These are phyloP conservation scores for Pardosa pseudoannulata DNA, from an alignment of 2,888 invertebrate genomes.

Conservation along the genomic window DNA sequence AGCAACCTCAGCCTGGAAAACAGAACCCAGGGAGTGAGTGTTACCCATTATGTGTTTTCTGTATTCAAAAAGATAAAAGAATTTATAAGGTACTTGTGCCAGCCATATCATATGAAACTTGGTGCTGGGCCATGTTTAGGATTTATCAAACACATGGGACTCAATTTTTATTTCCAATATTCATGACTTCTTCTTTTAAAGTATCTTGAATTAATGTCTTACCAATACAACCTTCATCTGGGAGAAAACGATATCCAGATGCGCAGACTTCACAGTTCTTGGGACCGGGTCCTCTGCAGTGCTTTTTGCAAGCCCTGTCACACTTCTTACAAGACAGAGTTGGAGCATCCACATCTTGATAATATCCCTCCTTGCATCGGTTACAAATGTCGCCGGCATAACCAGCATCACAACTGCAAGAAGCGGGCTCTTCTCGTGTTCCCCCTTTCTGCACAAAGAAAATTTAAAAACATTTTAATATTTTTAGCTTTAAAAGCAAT, in stretches of 20 bases:
- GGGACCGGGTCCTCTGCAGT: conserved; percentile 85
- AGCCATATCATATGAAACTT: too few species aligned
- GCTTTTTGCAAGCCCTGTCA: conserved; percentile 86
- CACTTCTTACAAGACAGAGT: conserved; percentile 79
- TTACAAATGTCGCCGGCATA: conserved; percentile 88
- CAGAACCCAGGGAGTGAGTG: too few species aligned
- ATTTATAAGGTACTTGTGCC: too few species aligned
- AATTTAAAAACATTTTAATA: too few species aligned
- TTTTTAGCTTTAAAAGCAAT: too few species aligned
- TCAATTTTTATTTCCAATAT: too few species aligned
- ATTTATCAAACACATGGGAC: too few species aligned
- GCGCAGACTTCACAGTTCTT: conserved; percentile 82
- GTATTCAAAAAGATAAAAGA: too few species aligned
- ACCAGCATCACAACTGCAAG: conserved; percentile 89
- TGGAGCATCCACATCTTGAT: conserved; percentile 77
- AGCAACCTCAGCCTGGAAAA: too few species aligned
- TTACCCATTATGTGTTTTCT: too few species aligned
- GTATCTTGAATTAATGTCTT: conserved; percentile 29
- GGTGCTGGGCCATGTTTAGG: too few species aligned
- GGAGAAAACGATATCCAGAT: conserved; percentile 85
- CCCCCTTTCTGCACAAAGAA: conserved; percentile 84
- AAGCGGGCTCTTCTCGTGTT: conserved; percentile 93
- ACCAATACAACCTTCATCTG: conserved; percentile 84
- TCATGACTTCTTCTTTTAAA: too few species aligned
- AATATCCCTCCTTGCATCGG: conserved; percentile 85